Percentiles rank a stretch among this genome's conserved stretches.
Evolutionary conservation across 2,888 invertebrate species (phyloP).

Genomic region (Heliconius cydno): DNA sequence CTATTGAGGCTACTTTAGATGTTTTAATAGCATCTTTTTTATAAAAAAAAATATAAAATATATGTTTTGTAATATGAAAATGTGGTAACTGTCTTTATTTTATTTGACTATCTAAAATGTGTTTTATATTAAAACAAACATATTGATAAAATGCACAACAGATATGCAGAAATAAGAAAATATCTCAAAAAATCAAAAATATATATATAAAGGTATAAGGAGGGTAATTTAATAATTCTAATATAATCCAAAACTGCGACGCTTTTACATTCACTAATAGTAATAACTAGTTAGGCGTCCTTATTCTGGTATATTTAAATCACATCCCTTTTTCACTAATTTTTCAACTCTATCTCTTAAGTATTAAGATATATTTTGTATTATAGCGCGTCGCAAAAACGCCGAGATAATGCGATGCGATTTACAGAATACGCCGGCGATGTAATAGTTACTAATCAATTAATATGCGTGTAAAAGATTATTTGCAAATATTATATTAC

Average conservation of each 20-base stretch:
- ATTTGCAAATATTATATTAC: not conserved
- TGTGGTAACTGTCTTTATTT: not conserved
- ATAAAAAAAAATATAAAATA: not conserved
- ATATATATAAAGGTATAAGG: not conserved
- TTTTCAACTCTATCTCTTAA: conserved; percentile 56
- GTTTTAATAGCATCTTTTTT: not conserved
- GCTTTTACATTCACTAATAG: conserved; percentile 50
- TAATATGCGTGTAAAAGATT: conserved; percentile 48
- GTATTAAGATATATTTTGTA: conserved; percentile 58
- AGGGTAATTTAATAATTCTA: conserved; percentile 3
- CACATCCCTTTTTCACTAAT: conserved; percentile 49
- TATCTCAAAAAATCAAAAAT: not conserved
- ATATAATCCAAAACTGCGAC: conserved; percentile 8
- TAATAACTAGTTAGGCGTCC: conserved; percentile 62
- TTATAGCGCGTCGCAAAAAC: conserved; percentile 48
- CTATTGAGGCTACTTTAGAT: too few species aligned
- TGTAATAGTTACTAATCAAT: conserved; percentile 61
- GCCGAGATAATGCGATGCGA: conserved; percentile 57
- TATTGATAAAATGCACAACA: not conserved
- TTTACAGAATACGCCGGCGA: conserved; percentile 65
- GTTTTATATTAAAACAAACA: not conserved
- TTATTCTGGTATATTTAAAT: conserved; percentile 63
- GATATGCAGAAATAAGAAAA: not conserved
- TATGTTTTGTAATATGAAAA: not conserved
- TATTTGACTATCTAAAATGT: not conserved